Conservation (phyloP, 2,888 invertebrate genomes). For the Conistra vaccinii region DNA sequence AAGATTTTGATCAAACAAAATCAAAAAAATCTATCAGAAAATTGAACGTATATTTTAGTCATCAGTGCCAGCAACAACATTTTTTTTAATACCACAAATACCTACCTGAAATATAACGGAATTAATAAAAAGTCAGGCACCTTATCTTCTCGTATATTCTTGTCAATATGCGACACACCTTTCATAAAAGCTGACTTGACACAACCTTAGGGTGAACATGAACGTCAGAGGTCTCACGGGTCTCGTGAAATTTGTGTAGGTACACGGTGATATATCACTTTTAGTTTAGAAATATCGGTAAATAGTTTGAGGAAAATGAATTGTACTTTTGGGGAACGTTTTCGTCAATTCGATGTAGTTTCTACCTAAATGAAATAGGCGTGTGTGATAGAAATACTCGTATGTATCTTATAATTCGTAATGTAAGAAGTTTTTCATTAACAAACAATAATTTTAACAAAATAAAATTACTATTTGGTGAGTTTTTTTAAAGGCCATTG, state of each 20-base stretch:
- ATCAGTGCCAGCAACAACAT: no score
- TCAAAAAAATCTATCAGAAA: no score
- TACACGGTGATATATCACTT: constrained; percentile 34
- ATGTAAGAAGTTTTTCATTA: background rate
- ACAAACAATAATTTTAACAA: background rate
- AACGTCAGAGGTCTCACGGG: constrained; percentile 68
- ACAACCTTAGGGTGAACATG: constrained; percentile 67
- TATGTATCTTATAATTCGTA: background rate
- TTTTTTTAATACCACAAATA: no score
- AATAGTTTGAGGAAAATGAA: constrained; percentile 28
- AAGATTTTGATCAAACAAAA: no score
- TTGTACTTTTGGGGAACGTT: background rate
- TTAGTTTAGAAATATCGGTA: constrained; percentile 27
- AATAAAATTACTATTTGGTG: no score
- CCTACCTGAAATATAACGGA: no score
- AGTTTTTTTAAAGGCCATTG: background rate
- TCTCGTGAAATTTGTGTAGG: constrained; percentile 52
- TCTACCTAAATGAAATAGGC: background rate
- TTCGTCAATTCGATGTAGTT: background rate
- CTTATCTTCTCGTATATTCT: constrained; percentile 1
- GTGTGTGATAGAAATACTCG: background rate
- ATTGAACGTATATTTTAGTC: no score
- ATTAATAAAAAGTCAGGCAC: background rate
- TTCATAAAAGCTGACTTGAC: constrained; percentile 43
- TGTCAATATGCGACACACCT: constrained; percentile 30